These are phyloP conservation scores for Aurelia aurita complex sp. Pacific DNA, from an alignment of 30 jellyfish, hydroid and myxozoan species.

Conservation along the genomic window DNA sequence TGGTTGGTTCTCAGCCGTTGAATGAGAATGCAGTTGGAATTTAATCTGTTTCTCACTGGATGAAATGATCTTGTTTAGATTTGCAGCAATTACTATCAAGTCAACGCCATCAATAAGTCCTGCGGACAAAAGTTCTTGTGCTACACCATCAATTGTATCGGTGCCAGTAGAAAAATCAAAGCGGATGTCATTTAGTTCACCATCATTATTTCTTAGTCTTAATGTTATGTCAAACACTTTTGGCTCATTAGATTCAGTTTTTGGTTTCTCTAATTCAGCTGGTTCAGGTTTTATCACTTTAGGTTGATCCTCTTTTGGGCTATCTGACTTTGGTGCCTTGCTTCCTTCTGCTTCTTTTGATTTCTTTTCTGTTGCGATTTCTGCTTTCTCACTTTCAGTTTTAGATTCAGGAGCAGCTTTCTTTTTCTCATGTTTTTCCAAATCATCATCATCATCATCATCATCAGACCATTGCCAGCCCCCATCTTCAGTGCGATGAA, in stretches of 20 bases:
- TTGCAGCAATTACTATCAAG: slow-evolving; percentile 95
- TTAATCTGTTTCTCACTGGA: slow-evolving; percentile 56
- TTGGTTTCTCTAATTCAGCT: background rate
- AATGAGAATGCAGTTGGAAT: slow-evolving; percentile 51
- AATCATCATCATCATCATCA: slow-evolving; percentile 58
- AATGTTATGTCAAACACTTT: slow-evolving; percentile 81
- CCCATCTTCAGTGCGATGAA: slow-evolving; percentile 75
- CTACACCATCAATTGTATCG: slow-evolving; percentile 96
- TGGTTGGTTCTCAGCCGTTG: slow-evolving; percentile 65
- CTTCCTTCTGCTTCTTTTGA: background rate
- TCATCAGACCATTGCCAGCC: slow-evolving; percentile 91
- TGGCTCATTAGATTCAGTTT: slow-evolving; percentile 11
- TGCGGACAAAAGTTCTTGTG: slow-evolving; percentile 98
- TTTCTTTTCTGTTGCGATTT: background rate
- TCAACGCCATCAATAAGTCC: slow-evolving; percentile 96
- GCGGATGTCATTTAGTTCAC: slow-evolving; percentile 94
- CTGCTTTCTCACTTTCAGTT: background rate
- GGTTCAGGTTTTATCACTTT: background rate
- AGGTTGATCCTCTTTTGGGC: background rate
- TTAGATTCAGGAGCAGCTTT: background rate
- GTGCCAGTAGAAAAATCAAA: slow-evolving; percentile 85
- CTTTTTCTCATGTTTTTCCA: background rate
- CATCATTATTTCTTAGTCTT: slow-evolving; percentile 80
- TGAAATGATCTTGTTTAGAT: slow-evolving; percentile 80
- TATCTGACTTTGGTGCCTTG: background rate